Conservation (phyloP, 2,113 vertebrate species). For the Sigmodon hispidus region DNA sequence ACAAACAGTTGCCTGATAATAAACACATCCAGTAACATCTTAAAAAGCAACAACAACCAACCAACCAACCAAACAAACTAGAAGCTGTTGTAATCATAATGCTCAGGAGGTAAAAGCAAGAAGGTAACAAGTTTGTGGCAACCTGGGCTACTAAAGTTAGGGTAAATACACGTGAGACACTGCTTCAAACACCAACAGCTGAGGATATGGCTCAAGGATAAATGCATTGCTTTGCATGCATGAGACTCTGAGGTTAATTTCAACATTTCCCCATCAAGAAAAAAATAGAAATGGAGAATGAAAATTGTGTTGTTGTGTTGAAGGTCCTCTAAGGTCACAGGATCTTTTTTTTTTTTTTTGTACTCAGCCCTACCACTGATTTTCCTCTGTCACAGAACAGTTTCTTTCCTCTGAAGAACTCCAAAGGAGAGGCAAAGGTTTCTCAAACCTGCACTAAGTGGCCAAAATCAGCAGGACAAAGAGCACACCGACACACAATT, state of each 20-base stretch:
- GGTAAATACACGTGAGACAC: not conserved
- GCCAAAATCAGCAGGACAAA: not conserved
- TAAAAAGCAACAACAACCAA: no score
- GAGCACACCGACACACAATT: not conserved
- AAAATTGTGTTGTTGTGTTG: not conserved
- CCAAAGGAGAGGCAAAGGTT: not conserved
- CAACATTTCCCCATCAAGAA: not conserved
- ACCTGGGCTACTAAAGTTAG: not conserved
- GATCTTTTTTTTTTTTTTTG: not conserved
- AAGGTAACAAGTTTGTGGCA: not conserved
- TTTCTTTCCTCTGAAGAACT: not conserved
- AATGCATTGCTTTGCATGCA: not conserved
- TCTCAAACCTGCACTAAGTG: not conserved
- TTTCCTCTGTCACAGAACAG: not conserved
- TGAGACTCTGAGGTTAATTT: not conserved
- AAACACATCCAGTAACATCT: not conserved
- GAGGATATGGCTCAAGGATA: not conserved
- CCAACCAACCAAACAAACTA: no score
- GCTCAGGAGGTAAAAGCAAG: not conserved
- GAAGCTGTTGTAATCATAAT: not conserved
- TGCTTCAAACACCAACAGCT: not conserved
- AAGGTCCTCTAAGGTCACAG: not conserved
- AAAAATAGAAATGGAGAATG: not conserved
- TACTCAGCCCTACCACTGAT: no score
- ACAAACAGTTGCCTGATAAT: not conserved